Evolutionary conservation across 2,113 vertebrate species (phyloP).

Genomic region (Scomber japonicus): DNA sequence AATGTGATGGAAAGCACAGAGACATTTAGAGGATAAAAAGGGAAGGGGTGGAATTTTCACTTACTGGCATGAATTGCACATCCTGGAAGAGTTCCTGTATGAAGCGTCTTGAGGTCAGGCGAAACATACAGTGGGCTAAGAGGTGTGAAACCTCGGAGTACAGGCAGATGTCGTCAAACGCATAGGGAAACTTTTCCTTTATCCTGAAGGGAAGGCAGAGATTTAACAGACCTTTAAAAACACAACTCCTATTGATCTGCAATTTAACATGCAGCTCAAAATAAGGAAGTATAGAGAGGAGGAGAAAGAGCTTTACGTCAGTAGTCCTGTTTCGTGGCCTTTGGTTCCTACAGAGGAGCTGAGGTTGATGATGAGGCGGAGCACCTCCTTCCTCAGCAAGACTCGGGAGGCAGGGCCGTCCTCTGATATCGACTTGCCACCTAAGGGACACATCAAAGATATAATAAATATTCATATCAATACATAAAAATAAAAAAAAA

Average conservation of each 20-base stretch:
- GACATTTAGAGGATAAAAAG: background rate
- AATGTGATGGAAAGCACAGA: background rate
- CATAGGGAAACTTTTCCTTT: slow-evolving; percentile 98
- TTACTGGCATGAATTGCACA: slow-evolving; percentile 96
- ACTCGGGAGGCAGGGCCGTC: slow-evolving; percentile 95
- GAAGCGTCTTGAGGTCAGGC: slow-evolving; percentile 95
- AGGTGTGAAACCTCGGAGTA: slow-evolving; percentile 98
- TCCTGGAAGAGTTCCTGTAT: slow-evolving; percentile 99
- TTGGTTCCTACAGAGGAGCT: slow-evolving; percentile 99
- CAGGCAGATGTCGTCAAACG: slow-evolving; percentile 98
- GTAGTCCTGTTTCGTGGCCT: slow-evolving; percentile 96
- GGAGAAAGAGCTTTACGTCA: slow-evolving; percentile 89
- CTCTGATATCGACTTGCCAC: slow-evolving; percentile 93
- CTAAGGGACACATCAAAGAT: slow-evolving; percentile 67
- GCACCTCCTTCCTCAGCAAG: slow-evolving; percentile 95
- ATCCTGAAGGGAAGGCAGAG: slow-evolving; percentile 85
- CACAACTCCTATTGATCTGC: background rate
- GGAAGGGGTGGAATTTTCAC: background rate
- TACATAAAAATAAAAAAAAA: background rate
- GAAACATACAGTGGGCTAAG: slow-evolving; percentile 95
- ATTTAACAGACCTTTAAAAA: background rate
- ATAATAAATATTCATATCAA: background rate
- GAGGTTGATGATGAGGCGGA: slow-evolving; percentile 96
- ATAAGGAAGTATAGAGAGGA: background rate
- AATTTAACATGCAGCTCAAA: background rate